phyloP scores from a whole-genome alignment of 1,140 invertebrate species.

The Homarus americanus region DNA sequence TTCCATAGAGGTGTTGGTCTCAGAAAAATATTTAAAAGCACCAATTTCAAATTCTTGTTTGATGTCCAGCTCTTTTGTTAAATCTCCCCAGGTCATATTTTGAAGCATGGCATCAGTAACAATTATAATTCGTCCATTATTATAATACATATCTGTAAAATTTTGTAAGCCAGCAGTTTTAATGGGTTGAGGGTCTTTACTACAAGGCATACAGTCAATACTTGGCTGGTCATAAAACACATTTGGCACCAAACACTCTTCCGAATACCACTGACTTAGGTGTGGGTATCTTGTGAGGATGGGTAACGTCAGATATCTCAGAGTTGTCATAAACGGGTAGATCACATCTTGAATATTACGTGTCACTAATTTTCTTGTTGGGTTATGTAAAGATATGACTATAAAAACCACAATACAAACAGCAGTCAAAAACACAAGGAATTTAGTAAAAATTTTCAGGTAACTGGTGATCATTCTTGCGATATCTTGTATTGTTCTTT shows the following conservation, averaged over 20 bases:
- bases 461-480: not conserved
- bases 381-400: constrained; percentile 48
- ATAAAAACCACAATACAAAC: not conserved
- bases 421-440: not conserved
- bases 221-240: constrained; percentile 26
- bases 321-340: constrained; percentile 45
- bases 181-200: not conserved
- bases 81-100: not conserved
- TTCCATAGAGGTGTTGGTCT: not conserved
- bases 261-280: constrained; percentile 52
- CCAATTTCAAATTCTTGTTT: constrained; percentile 27
- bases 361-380: constrained; percentile 52
- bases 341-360: constrained; percentile 58
- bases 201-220: constrained; percentile 38
- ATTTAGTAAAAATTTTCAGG: not conserved
- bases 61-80: constrained; percentile 18
- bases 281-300: constrained; percentile 28
- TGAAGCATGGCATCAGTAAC: constrained; percentile 31
- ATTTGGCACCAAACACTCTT: constrained; percentile 47
- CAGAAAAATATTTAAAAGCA: not conserved
- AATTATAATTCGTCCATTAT: constrained; percentile 39
- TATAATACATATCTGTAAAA: constrained; percentile 51
- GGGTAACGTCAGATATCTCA: constrained; percentile 23
- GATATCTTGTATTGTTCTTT: not conserved
- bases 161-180: not conserved